phyloP scores from a whole-genome alignment of 2,888 invertebrate species.

The Microctonus aethiopoides region DNA sequence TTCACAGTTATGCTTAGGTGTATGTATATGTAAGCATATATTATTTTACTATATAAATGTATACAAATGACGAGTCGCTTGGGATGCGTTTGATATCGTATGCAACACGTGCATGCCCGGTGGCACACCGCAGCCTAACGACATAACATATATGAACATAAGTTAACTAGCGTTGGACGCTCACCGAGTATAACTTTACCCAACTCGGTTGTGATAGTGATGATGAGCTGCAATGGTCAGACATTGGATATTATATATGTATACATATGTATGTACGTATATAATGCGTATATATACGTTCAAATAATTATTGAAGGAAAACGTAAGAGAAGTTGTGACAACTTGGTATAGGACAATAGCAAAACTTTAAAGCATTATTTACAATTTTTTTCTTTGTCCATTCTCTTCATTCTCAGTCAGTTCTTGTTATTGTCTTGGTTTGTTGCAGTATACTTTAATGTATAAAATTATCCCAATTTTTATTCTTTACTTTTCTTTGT shows the following conservation, averaged over 20 bases:
- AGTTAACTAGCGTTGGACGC: slow-evolving; percentile 14
- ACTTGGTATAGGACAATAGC: not conserved
- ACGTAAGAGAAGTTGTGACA: slow-evolving; percentile 3
- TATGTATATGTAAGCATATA: not conserved
- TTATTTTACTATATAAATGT: not conserved
- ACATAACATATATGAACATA: slow-evolving; percentile 14
- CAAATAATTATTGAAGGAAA: not conserved
- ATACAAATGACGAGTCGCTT: not conserved
- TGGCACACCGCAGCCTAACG: slow-evolving; percentile 8
- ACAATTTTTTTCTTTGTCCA: not conserved
- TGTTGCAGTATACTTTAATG: not conserved
- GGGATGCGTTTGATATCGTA: not conserved
- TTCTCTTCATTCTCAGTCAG: not conserved
- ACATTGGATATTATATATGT: not conserved
- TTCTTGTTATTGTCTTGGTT: not conserved
- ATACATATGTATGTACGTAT: too few relatives aligned
- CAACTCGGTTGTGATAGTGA: slow-evolving; percentile 31
- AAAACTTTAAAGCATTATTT: not conserved
- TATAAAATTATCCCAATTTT: too few relatives aligned
- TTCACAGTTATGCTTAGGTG: too few relatives aligned
- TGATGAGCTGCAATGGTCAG: slow-evolving; percentile 31
- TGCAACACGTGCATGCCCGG: slow-evolving; percentile 11
- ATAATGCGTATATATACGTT: too few relatives aligned
- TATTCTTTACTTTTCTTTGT: not conserved
- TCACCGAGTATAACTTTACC: slow-evolving; percentile 21